phyloP scores from a whole-genome alignment of 2,113 vertebrate genomes.

The Carettochelys insculpta region DNA sequence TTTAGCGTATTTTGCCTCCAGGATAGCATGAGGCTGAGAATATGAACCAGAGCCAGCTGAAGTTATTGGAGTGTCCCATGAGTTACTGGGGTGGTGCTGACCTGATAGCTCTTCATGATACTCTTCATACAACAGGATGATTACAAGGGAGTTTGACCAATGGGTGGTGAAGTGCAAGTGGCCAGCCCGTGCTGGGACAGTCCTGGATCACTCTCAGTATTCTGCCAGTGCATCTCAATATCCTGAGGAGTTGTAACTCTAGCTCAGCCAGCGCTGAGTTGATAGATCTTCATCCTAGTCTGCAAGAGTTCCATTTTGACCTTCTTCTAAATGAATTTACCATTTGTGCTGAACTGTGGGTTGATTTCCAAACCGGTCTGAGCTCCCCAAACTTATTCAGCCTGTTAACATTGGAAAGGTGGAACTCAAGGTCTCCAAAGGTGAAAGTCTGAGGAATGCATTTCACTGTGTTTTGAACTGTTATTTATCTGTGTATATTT shows the following conservation, averaged over 20 bases:
- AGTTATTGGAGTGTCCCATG: background rate
- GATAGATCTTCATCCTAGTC: background rate
- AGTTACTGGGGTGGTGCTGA: background rate
- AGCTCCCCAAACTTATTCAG: background rate
- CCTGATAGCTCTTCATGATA: background rate
- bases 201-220: background rate
- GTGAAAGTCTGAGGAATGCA: background rate
- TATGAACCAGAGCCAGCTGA: background rate
- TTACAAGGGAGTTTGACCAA: background rate
- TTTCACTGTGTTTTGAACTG: background rate
- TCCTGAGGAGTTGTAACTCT: background rate
- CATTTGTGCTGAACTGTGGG: background rate
- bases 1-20: background rate
- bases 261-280: background rate
- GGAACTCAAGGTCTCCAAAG: fast-evolving
- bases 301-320: background rate
- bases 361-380: background rate
- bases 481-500: fast-evolving
- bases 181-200: background rate
- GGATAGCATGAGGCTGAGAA: background rate
- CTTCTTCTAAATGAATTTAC: background rate
- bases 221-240: background rate
- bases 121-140: background rate
- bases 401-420: background rate
- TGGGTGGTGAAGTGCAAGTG: background rate